Percentiles rank a stretch among this genome's conserved stretches.
These are phyloP conservation scores for Heliconius hermathena DNA, from an alignment of 1,140 invertebrate species.

Conservation along the genomic window DNA sequence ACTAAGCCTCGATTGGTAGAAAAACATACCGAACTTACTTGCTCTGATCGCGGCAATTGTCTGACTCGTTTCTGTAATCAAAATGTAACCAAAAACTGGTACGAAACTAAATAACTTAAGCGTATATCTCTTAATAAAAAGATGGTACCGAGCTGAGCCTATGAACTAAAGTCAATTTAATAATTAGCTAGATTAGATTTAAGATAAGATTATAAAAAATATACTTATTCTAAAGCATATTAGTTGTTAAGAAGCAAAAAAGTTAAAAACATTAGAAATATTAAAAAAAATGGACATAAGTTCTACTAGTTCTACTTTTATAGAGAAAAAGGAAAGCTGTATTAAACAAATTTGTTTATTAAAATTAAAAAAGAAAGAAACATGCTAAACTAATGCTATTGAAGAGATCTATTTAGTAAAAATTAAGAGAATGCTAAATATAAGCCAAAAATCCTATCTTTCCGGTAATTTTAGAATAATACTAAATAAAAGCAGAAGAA, in stretches of 20 bases:
- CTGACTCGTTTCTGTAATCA: constrained; percentile 48
- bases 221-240: background rate
- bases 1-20: constrained; percentile 36
- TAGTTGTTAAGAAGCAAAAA: background rate
- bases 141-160: background rate
- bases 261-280: background rate
- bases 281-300: background rate
- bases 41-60: constrained; percentile 43
- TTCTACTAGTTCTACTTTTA: background rate
- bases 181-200: background rate
- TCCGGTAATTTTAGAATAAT: background rate
- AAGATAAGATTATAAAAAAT: no score
- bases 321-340: background rate
- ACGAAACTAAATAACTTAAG: constrained; percentile 42
- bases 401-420: background rate
- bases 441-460: background rate
- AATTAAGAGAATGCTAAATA: no score
- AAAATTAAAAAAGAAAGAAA: background rate
- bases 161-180: background rate
- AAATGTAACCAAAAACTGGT: constrained; percentile 48
- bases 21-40: constrained; percentile 46
- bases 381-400: background rate
- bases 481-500: background rate
- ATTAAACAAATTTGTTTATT: background rate
- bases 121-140: constrained; percentile 3